Evolutionary conservation across 2,888 invertebrate genomes (phyloP), one percentile per base, ranked within the genome.

Genomic region (Thera britannica): DNA sequence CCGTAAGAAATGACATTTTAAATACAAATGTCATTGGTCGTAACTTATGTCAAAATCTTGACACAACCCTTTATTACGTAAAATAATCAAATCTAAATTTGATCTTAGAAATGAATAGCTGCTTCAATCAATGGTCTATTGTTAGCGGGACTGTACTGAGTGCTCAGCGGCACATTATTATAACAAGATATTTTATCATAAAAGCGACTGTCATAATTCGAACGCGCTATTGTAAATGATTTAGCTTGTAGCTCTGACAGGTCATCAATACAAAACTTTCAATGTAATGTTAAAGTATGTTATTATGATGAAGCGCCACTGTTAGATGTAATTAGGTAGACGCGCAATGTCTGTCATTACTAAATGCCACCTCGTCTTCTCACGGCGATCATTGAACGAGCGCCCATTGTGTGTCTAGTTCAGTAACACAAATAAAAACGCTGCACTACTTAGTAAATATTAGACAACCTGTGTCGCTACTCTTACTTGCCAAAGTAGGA

Each of bases 351-450:
- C 74, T 75, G 73, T 70, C 41, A 69, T 72, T 64, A 74, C 69
- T 81, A 88, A 90, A 89, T 88, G 85, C 82, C 87, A 85, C 70
- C 82, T 75, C 72, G 75, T 78, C 55, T 90, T 90, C 90, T 87
- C 90, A 90, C 90, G 88, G 78, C 81, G 79, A 79, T 76, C 77
- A 82, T 83, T 86, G 82, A 83, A 76, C 71, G 79, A 57, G 38
- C 51, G 8, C 77, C 72, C 73, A 84, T 82, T 86, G 81, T 86
- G 77, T 83, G 81, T 86, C 86, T 87, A 87, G 83, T 89, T 86
- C 86, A 85, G 83, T 84, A 82, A 84, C 74, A 77, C 76, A 70
- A 81, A 80, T 78, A 75, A 66, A 62, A 63, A 61, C 4, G 51
- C 38, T 36, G 56, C 7, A 36, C 8, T 41, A 7, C 52, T 8